Evolutionary conservation across 2,113 vertebrate genomes (phyloP), one percentile per base, ranked within the genome.

Genomic region (Ramphastos sulfuratus): DNA sequence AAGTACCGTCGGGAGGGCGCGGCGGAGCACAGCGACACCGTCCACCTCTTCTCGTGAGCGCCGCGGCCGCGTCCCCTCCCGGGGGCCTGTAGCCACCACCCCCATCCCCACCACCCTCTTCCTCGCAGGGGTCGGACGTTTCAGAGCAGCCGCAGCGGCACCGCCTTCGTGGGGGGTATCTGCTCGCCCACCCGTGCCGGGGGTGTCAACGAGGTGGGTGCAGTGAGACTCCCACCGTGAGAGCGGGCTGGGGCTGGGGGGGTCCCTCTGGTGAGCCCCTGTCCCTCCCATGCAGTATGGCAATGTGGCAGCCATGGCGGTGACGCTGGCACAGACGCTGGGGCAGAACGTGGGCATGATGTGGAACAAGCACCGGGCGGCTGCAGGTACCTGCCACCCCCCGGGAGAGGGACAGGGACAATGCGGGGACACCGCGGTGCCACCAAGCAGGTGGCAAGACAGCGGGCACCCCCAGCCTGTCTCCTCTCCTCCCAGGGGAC

Each of bases 311-410:
- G 97, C 98, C 10, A 99, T 99, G 99, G 98, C 98, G 1, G 97
- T 99, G 92, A 99, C 98, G 0, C 96, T 99, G 96, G 98, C 98
- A 15, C 99, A 99, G 97, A 99, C 98, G 1, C 97, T 99, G 80
- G 99, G 99, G n/a, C 99, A 99, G 97, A 99, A 99, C 96, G 97
- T 99, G 85, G 99, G 99, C 84, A 99, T 99, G 99, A 99, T 98
- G 98, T 99, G 99, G 98, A 99, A 99, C 96, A 99, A 98, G 92
- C 98, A 97, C 70, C 98, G 98, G 13, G 94, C 93, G 52, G 98
- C 98, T 3, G 98, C 99, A 97, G 98, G 99, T 99, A 89, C 91
- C 56, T 48, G 0, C 11, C 12, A 2, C 25, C 90, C 64, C 10
- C 10, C 1, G 30, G n/a, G 13, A 25, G 59, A 1, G 6, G 70